Evolutionary conservation across 2,888 invertebrate species (phyloP).

Genomic region (Hedychridium roseum): DNA sequence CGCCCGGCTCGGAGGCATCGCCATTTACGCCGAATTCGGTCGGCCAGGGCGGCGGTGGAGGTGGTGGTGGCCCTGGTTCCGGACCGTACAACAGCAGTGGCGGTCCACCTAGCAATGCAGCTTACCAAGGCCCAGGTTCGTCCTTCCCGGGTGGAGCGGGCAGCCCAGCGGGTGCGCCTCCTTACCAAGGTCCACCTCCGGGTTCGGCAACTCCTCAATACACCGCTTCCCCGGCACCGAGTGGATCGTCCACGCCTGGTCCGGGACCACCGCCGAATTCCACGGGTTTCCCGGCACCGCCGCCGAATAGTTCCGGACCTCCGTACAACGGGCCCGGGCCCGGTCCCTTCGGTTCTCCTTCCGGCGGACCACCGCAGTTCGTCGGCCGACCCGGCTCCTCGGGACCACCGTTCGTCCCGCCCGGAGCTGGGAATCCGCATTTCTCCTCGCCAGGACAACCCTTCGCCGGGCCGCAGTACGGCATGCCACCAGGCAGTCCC

Average conservation of each 20-base stretch:
- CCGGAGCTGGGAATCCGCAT: slow-evolving; percentile 73
- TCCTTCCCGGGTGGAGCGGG: slow-evolving; percentile 76
- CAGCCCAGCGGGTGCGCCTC: slow-evolving; percentile 77
- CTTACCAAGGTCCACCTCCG: slow-evolving; percentile 77
- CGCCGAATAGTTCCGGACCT: slow-evolving; percentile 64
- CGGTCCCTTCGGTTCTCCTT: slow-evolving; percentile 75
- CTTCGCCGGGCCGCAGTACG: slow-evolving; percentile 73
- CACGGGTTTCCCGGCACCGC: slow-evolving; percentile 60
- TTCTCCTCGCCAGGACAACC: slow-evolving; percentile 71
- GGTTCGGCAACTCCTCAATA: slow-evolving; percentile 84
- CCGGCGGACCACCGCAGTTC: slow-evolving; percentile 70
- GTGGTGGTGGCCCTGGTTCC: slow-evolving; percentile 65
- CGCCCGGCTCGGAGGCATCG: slow-evolving; percentile 72
- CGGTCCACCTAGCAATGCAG: slow-evolving; percentile 63
- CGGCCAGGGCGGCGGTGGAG: slow-evolving; percentile 67
- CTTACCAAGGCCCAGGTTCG: slow-evolving; percentile 70
- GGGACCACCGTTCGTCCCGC: slow-evolving; percentile 77
- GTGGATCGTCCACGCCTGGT: slow-evolving; percentile 83
- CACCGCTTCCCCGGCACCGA: slow-evolving; percentile 86
- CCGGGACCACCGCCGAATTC: slow-evolving; percentile 71
- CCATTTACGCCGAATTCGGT: slow-evolving; percentile 72
- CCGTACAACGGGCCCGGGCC: slow-evolving; percentile 77
- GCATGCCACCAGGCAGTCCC: slow-evolving; percentile 76
- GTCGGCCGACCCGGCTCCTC: slow-evolving; percentile 74
- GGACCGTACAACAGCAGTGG: slow-evolving; percentile 65